Percentiles rank a stretch among this genome's conserved stretches.
phyloP scores from a whole-genome alignment of 2,113 vertebrate genomes.

The Anseranas semipalmata region DNA sequence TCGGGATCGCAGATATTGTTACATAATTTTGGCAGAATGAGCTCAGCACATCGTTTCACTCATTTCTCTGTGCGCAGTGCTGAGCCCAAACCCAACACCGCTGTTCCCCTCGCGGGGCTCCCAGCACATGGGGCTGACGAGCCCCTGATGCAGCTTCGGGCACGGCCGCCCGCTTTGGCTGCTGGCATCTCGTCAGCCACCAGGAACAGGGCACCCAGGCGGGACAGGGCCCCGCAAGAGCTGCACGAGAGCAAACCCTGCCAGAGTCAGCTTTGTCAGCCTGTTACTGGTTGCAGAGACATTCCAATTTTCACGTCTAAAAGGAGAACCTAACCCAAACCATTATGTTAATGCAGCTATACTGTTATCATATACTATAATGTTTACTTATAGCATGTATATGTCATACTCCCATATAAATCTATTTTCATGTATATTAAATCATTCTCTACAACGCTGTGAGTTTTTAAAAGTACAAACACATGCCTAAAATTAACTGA shows the following conservation, averaged over 20 bases:
- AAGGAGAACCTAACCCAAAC: background rate
- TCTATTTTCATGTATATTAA: accelerated
- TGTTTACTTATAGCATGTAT: accelerated
- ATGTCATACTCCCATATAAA: background rate
- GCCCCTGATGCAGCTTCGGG: background rate
- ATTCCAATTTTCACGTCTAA: background rate
- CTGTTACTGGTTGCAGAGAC: background rate
- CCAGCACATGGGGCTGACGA: too few species aligned
- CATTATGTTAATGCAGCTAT: too few species aligned
- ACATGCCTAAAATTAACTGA: background rate
- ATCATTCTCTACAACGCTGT: background rate
- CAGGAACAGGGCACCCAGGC: background rate
- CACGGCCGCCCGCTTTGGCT: background rate
- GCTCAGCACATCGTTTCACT: background rate
- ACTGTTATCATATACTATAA: background rate
- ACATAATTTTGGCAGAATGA: background rate
- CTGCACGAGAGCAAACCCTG: background rate
- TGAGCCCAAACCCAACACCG: background rate
- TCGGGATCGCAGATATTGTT: background rate
- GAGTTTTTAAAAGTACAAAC: background rate
- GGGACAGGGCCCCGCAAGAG: background rate
- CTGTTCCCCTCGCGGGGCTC: accelerated
- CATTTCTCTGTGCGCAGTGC: accelerated
- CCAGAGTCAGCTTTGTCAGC: background rate
- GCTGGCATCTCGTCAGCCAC: background rate